Base-by-base conservation (phyloP, 92 coral and sea anemone species). In the Porites evermanni region DNA sequence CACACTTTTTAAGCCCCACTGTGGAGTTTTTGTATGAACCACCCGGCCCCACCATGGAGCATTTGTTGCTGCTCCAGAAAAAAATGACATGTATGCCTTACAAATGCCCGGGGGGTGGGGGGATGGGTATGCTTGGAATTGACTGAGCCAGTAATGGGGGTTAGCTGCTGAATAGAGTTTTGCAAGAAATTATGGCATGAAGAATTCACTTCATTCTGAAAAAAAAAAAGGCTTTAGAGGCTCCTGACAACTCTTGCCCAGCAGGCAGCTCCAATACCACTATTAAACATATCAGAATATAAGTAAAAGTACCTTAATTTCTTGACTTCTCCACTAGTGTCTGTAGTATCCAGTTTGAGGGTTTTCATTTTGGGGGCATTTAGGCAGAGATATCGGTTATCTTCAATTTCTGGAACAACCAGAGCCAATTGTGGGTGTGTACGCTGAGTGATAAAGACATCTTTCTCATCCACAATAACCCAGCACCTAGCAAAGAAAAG, bases 331-430 rank as follows among this genome's bases (percentile, higher is more conserved):
- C 76, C 75, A 5, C 75, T 70, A 12, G 75, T 66, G 12, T 65
- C 67, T 60, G 84, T 77, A 14, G 87, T 5, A 10, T 83, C 85
- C 59, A 93, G 17, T 50, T 93, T 91, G 4, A 93, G 52, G 0
- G 84, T 88, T 10, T 87, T 38, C 96, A 93, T 93, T 29, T 87
- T 89, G 29, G 96, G 96, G 6, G 96, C 96, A 88, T 93, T 65
- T 2, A 93, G 77, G 29, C 92, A 88, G 52, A 93, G 78, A 80
- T 80, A 80, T 52, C 65, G 73, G 13, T 29, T 85, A 11, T 70
- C 96, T 73, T 81, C 94, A 73, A 93, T 88, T 50, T 87, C 82
- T 11, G 94, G 88, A 32, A 81, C 61, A 26, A 93, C 89, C 66
- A 93, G 82, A 38, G 92, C 96, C 56, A 93, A 67, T 67, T 32